Evolutionary conservation across 2,797 vertebrate species (phyloP), one percentile per base, ranked within the genome.

Genomic region (Anguilla anguilla): DNA sequence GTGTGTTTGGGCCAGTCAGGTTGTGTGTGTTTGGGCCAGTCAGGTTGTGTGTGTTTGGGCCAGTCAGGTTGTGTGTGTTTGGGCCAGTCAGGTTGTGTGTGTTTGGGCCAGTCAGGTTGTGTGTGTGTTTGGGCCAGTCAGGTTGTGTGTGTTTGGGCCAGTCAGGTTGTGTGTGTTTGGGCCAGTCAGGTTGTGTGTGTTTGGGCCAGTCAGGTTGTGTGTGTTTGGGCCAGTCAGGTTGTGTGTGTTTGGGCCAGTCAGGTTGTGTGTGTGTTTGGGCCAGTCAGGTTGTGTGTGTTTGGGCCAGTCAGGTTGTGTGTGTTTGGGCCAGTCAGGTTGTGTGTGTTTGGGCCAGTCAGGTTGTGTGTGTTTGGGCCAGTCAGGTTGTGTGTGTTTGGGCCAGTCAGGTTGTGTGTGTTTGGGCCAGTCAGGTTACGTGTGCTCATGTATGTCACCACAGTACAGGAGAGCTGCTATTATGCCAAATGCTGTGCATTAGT

Each of bases 361-460:
- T 35, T 35, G 35, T 1, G 35, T 35, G 35, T 35, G 35, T 1
- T 35, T 35, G 35, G 35, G 35, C 35, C 35, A 92, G 81, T 53
- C 6, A 43, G 13, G 49, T 93, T 93, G 49, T 1, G 94, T 95
- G 94, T 95, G 94, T 1, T 94, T 95, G 95, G 95, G 93, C 92
- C 93, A 92, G 81, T 53, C 17, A 39, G 13, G 43, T 93, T 6
- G 49, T 2, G 84, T 87, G 83, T 89, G 92, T n/a, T 94, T 95
- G 95, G 95, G 93, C 92, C 92, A 92, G n/a, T n/a, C n/a, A n/a
- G n/a, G n/a, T n/a, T n/a, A n/a, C n/a, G n/a, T n/a, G 81, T 89
- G 92, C 84, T 46, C 90, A 96, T 96, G 94, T 96, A 96, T 98
- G 97, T 97, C 97, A 97, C 96, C 97, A 96, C 94, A 97, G 95